These are phyloP conservation scores for Ceuthmochares aereus DNA, from an alignment of 2,113 vertebrate genomes.

Conservation along the genomic window DNA sequence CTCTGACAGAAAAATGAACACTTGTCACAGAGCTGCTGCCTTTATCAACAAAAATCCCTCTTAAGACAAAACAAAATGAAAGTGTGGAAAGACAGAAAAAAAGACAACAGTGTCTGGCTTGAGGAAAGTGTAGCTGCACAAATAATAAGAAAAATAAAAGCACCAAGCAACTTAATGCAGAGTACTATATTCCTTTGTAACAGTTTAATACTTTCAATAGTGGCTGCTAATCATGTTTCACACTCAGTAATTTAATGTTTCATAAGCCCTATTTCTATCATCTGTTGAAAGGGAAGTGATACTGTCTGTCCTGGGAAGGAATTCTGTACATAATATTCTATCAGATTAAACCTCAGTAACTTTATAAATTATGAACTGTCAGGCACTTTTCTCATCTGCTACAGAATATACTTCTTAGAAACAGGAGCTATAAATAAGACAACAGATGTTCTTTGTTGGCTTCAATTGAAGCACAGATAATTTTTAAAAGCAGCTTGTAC, in stretches of 20 bases:
- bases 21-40: not conserved
- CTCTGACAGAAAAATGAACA: not conserved
- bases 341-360: conserved; percentile 77
- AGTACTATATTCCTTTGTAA: not conserved
- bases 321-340: conserved; percentile 80
- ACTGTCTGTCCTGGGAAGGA: conserved; percentile 47
- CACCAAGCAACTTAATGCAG: not conserved
- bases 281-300: conserved; percentile 61
- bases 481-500: conserved; percentile 37
- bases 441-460: conserved; percentile 83
- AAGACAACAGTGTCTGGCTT: not conserved
- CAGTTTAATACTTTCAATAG: not conserved
- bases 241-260: conserved; percentile 32
- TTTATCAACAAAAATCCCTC: not conserved
- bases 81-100: not conserved
- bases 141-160: not conserved
- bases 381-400: conserved; percentile 78
- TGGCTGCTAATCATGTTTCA: not conserved
- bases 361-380: conserved; percentile 82
- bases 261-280: conserved; percentile 13
- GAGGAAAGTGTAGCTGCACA: not conserved
- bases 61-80: not conserved
- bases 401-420: conserved; percentile 84
- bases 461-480: conserved; percentile 60
- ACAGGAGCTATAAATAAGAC: conserved; percentile 83